Evolutionary conservation across 1,140 invertebrate genomes (phyloP), one percentile per base, ranked within the genome.

Genomic region (Macrobrachium nipponense): DNA sequence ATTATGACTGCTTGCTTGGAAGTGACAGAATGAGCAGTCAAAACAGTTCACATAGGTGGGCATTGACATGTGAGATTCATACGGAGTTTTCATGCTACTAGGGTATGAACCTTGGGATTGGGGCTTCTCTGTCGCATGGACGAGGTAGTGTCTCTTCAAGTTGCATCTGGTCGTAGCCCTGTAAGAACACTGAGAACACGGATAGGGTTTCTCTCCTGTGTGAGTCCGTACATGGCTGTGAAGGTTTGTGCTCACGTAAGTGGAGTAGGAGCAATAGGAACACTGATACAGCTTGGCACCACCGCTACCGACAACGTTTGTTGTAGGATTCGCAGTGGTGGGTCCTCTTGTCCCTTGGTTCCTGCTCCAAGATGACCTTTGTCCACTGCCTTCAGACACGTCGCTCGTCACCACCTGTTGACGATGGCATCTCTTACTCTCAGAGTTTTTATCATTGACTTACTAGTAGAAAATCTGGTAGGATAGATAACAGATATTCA

Each of bases 231-330:
- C 80, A 66, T 86, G 83, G 77, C 80, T 86, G 66, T 77, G 70
- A 44, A 86, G 83, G 62, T 86, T 86, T 72, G 83, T 86, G 77
- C 66, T 75, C 68, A 86, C 83, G 73, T 80, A 79, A 86, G 83
- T 86, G 43, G 83, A 79, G 83, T 86, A 86, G 76, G 76, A 17
- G 80, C 83, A 86, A 77, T 86, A 86, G 83, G 77, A 80, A 75
- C 83, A 86, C 83, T 86, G 83, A 68, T 86, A 77, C 27, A 60
- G 79, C 83, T 86, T 86, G 82, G 44, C 43, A 27, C 61, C n/a
- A 61, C 83, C 61, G 61, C 83, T 59, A 72, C 82, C 76, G 66
- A 62, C 76, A 73, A 64, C 68, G 58, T 78, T 85, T 70, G 5
- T 43, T 70, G 60, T 62, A 85, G 82, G n/a, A 85, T 62, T 43